These are phyloP conservation scores for Formica selysi DNA, from an alignment of 1,140 invertebrate genomes.

Conservation along the genomic window DNA sequence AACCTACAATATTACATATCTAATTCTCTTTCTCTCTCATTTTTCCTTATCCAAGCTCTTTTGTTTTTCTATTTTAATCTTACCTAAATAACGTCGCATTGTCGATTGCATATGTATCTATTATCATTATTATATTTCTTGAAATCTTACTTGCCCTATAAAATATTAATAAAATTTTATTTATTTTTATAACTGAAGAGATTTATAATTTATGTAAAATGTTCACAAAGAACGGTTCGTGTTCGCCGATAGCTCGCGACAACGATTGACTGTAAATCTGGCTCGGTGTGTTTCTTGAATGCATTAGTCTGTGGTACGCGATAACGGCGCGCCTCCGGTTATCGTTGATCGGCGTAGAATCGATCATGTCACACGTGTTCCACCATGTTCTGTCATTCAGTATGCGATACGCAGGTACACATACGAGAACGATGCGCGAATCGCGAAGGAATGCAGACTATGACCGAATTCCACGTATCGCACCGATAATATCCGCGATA, in stretches of 20 bases:
- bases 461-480: constrained; percentile 52
- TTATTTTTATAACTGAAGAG: neutral
- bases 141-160: neutral
- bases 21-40: neutral
- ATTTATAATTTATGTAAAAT: constrained; percentile 1
- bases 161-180: neutral
- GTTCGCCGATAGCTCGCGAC: neutral
- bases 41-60: too few species aligned
- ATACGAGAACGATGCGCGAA: constrained; percentile 2
- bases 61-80: neutral
- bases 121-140: neutral
- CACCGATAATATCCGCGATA: constrained; percentile 28
- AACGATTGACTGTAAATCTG: constrained; percentile 35
- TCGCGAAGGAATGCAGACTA: constrained; percentile 20
- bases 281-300: constrained; percentile 2
- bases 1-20: neutral
- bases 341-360: constrained; percentile 7
- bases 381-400: neutral
- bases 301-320: neutral
- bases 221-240: neutral
- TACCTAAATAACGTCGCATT: too few species aligned
- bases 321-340: constrained; percentile 5
- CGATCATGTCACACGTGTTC: constrained; percentile 46
- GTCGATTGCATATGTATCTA: too few species aligned
- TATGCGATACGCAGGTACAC: neutral